Evolutionary conservation across 2,113 vertebrate genomes (phyloP).

Genomic region (Eptesicus fuscus): DNA sequence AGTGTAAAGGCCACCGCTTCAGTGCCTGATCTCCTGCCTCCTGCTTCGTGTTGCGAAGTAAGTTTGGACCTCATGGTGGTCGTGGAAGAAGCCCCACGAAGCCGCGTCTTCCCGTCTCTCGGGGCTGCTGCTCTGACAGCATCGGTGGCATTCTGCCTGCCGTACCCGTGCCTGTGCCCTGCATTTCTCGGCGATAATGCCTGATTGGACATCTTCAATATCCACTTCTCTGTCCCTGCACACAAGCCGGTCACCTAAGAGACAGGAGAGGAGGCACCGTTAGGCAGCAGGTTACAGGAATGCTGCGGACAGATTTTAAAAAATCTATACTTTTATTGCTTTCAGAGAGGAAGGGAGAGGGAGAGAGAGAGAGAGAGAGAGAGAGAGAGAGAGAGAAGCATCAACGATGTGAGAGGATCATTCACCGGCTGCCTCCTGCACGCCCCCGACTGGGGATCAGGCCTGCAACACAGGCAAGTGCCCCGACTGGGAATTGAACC

Average conservation of each 20-base stretch:
- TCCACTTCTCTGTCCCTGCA: conserved; percentile 55
- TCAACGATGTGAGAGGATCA: too few species aligned
- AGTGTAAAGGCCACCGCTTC: neutral
- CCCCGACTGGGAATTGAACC: too few species aligned
- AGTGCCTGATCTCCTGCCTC: neutral
- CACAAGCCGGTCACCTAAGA: conserved; percentile 61
- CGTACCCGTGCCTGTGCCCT: fast-evolving
- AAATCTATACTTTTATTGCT: too few species aligned
- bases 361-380: too few species aligned
- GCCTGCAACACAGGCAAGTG: too few species aligned
- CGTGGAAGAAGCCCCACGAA: neutral
- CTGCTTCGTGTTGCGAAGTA: neutral
- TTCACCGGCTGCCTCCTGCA: too few species aligned
- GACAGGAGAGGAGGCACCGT: conserved; percentile 56
- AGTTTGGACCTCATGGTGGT: neutral
- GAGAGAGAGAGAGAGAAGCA: too few species aligned
- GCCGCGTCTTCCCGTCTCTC: too few species aligned
- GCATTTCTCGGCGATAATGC: conserved; percentile 34
- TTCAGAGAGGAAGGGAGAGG: too few species aligned
- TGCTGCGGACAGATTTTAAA: neutral
- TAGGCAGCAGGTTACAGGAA: conserved; percentile 58
- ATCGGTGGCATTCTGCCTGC: neutral
- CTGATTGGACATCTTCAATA: conserved; percentile 50
- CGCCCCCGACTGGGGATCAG: too few species aligned
- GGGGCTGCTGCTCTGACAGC: neutral